Evolutionary conservation across 2,888 invertebrate species (phyloP).

Genomic region (Pachliopta kotzebuea): DNA sequence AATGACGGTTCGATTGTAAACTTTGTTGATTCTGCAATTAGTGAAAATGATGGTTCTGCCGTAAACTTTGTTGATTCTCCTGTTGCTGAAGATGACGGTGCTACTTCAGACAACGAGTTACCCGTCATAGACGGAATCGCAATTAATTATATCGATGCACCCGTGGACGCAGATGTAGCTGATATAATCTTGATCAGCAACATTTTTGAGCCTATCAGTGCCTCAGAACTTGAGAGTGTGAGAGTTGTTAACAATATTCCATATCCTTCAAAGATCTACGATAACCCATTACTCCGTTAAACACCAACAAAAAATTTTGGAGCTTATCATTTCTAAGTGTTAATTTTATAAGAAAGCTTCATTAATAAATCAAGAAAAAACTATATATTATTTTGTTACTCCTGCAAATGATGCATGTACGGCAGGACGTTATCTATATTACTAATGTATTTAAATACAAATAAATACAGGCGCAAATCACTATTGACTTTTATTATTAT

Average conservation of each 20-base stretch:
- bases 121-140: no score
- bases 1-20: slow-evolving; percentile 11
- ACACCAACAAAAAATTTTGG: not conserved
- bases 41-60: not conserved
- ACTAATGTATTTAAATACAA: no score
- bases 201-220: slow-evolving; percentile 21
- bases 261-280: slow-evolving; percentile 34
- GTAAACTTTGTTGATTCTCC: not conserved
- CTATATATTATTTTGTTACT: no score
- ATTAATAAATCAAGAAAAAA: no score
- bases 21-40: slow-evolving; percentile 20
- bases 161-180: slow-evolving; percentile 9
- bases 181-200: slow-evolving; percentile 11
- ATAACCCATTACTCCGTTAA: slow-evolving; percentile 41
- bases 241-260: slow-evolving; percentile 5
- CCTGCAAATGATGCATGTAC: no score
- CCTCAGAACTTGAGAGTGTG: slow-evolving; percentile 29
- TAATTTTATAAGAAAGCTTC: no score
- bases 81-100: slow-evolving; percentile 2
- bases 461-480: no score
- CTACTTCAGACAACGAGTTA: slow-evolving; percentile 11
- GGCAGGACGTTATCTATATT: no score
- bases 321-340: no score
- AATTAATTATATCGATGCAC: slow-evolving; percentile 11
- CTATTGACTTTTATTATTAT: no score